Conservation (phyloP, 92 coral and sea anemone species). For the Zoanthus sociatus region DNA sequence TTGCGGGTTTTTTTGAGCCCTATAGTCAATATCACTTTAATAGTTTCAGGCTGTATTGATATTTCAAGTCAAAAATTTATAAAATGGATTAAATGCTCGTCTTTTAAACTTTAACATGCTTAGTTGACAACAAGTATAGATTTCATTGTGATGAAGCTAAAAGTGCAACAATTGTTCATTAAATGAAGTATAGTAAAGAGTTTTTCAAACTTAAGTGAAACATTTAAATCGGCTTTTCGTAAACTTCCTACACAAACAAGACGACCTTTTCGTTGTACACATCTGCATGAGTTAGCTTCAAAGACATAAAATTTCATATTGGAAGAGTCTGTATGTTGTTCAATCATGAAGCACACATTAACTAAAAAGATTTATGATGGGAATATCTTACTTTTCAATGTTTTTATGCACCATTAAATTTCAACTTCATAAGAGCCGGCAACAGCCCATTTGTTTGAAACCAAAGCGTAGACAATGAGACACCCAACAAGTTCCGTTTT, state of each 20-base stretch:
- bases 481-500: background rate
- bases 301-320: too few species aligned
- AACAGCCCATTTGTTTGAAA: background rate
- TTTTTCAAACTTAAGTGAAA: background rate
- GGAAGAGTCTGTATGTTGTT: too few species aligned
- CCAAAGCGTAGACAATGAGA: background rate
- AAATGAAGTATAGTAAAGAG: background rate
- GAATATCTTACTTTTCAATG: background rate
- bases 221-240: background rate
- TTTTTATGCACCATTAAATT: background rate
- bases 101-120: background rate
- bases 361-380: background rate
- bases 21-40: background rate
- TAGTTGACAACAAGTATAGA: background rate
- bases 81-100: background rate
- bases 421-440: background rate
- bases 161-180: background rate
- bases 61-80: background rate
- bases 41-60: background rate
- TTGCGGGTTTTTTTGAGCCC: background rate
- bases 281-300: background rate
- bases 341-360: too few species aligned
- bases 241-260: background rate
- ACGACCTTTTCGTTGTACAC: background rate
- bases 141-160: background rate